Evolutionary conservation across 2,113 vertebrate species (phyloP).

Genomic region (Miniopterus natalensis): DNA sequence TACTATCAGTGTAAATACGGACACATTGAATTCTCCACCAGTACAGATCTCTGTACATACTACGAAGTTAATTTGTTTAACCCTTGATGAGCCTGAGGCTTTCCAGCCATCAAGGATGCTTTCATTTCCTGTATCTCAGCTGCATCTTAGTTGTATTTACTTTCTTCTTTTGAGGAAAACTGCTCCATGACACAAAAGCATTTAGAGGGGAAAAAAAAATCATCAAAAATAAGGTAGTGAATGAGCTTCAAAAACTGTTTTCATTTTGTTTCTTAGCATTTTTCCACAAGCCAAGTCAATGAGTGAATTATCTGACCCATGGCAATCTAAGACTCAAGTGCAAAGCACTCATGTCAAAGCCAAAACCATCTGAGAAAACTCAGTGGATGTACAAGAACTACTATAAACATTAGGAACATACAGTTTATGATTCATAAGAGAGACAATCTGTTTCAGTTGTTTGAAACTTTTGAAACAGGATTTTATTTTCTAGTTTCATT

Average conservation of each 20-base stretch:
- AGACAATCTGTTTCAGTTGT: neutral
- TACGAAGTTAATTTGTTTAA: neutral
- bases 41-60: neutral
- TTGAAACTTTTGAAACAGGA: conserved; percentile 23
- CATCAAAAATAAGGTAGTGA: neutral
- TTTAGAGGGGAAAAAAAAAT: neutral
- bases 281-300: neutral
- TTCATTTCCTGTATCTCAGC: neutral
- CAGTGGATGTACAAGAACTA: conserved; percentile 12
- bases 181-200: neutral
- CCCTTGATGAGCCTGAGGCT: neutral
- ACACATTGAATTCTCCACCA: neutral
- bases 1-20: neutral
- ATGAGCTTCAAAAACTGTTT: neutral
- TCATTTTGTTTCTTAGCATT: neutral
- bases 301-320: neutral
- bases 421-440: neutral
- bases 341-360: conserved; percentile 52
- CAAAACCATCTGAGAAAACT: conserved; percentile 20
- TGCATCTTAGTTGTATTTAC: neutral
- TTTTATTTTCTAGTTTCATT: too few species aligned
- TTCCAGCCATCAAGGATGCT: neutral
- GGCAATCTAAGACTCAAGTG: neutral
- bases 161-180: neutral
- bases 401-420: neutral